Conservation (phyloP, 1,140 invertebrate species). For the Stegodyphus mimosarum region DNA sequence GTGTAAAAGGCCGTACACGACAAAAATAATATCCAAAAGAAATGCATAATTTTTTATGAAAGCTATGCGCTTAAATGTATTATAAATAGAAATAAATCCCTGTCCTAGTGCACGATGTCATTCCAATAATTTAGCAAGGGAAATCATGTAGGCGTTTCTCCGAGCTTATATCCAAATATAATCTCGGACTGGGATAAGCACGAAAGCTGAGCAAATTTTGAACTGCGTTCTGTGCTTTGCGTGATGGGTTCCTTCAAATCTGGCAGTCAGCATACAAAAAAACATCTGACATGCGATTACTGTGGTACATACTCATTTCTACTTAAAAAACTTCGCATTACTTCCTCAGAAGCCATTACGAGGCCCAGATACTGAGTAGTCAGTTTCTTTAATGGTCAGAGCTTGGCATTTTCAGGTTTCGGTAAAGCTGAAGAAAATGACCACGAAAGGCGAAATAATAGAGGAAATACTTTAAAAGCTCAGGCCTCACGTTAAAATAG, state of each 20-base stretch:
- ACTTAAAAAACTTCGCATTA: slow-evolving; percentile 9
- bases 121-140: neutral
- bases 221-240: neutral
- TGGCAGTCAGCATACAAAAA: neutral
- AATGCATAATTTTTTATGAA: too few species aligned
- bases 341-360: slow-evolving; percentile 8
- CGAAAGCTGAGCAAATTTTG: neutral
- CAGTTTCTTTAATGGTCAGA: slow-evolving; percentile 31
- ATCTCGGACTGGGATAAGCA: neutral
- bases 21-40: too few species aligned
- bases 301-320: slow-evolving; percentile 1
- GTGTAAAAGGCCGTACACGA: too few species aligned
- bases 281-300: neutral
- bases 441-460: neutral
- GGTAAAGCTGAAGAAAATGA: slow-evolving; percentile 8
- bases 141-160: neutral
- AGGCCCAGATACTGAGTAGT: slow-evolving; percentile 1
- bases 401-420: neutral
- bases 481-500: slow-evolving; percentile 34
- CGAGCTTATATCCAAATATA: neutral
- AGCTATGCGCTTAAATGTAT: too few species aligned
- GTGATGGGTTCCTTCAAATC: neutral
- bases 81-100: neutral
- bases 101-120: neutral
- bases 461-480: neutral